Evolutionary conservation across 2,888 invertebrate species (phyloP), one percentile per base, ranked within the genome.

Genomic region (Lobophora halterata): DNA sequence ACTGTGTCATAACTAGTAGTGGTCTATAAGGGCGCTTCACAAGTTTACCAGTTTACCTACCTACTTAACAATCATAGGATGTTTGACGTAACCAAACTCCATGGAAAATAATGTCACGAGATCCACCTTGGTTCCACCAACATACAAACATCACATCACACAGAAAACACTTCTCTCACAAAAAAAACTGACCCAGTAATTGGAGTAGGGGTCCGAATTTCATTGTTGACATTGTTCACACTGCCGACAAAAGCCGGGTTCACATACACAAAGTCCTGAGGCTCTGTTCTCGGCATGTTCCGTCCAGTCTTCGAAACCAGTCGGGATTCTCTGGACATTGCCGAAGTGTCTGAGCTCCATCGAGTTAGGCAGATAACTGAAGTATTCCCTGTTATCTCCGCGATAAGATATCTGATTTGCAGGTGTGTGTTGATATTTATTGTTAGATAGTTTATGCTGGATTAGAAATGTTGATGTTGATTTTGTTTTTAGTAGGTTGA

Each of bases 161-260:
- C 8, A 14, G 7, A 13, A 26, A 21, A 24, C 18, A 36, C 14
- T 3, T 16, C 9, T 7, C 10, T 11, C 9, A 30, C 6, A 35
- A 14, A 32, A 3, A 16, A 9, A 19, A 44, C 49, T 30, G 23
- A 53, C 52, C 35, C 44, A 18, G 36, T 41, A 6, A 42, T 18
- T 5, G 45, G 45, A 25, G 19, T 17, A 1, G 28, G 16, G n/a
- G 36, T 25, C 10, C 33, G 24, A 3, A 5, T 32, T 20, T 56
- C 55, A 8, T 57, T 63, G 26, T 50, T 65, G 0, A 82, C 59
- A 65, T 55, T 71, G 20, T 55, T 57, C 9, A 65, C 49, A 57
- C 80, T 83, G 5, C 80, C 82, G 0, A 68, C 71, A 51, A 65
- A 86, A 0, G 72, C 82, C 1, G 60, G 46, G 41, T 86, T 86